phyloP scores from a whole-genome alignment of 1,140 invertebrate species.

The Apis cerana region DNA sequence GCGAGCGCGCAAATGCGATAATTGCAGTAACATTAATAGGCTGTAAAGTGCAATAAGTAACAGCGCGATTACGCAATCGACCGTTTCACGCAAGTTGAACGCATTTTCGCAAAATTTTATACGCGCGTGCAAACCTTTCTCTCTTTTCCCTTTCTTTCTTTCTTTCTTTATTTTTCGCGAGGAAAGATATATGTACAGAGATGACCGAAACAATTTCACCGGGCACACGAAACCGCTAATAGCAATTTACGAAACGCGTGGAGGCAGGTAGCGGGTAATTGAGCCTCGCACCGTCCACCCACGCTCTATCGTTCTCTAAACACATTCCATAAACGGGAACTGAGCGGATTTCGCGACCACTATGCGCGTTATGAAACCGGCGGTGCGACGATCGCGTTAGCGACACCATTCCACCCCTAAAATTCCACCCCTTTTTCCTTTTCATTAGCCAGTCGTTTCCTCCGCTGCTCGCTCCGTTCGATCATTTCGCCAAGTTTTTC shows the following conservation, averaged over 20 bases:
- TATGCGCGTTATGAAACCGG: slow-evolving; percentile 29
- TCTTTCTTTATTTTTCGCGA: too few species aligned
- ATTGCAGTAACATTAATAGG: neutral
- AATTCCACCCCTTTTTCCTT: neutral
- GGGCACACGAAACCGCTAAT: slow-evolving; percentile 52
- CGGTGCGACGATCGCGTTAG: slow-evolving; percentile 37
- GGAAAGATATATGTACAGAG: neutral
- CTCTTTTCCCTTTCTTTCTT: too few species aligned
- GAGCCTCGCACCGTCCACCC: slow-evolving; percentile 47
- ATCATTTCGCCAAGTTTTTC: too few species aligned
- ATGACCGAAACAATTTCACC: slow-evolving; percentile 41
- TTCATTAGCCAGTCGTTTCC: neutral
- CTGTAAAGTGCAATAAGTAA: neutral
- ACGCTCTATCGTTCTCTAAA: slow-evolving; percentile 36
- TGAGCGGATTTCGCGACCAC: slow-evolving; percentile 53
- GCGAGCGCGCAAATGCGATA: neutral
- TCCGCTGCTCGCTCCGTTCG: neutral
- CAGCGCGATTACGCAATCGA: too few species aligned
- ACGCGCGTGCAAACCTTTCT: too few species aligned
- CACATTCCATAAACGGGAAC: slow-evolving; percentile 33
- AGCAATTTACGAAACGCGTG: slow-evolving; percentile 53
- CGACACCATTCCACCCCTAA: neutral
- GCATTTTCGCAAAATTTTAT: neutral
- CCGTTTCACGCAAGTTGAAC: neutral
- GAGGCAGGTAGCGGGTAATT: slow-evolving; percentile 62